A percentile compares a stretch with the other conserved stretches of the same genome.
Evolutionary conservation across 23 tunicate species (phyloP).

Genomic region (Halocynthia roretzi): DNA sequence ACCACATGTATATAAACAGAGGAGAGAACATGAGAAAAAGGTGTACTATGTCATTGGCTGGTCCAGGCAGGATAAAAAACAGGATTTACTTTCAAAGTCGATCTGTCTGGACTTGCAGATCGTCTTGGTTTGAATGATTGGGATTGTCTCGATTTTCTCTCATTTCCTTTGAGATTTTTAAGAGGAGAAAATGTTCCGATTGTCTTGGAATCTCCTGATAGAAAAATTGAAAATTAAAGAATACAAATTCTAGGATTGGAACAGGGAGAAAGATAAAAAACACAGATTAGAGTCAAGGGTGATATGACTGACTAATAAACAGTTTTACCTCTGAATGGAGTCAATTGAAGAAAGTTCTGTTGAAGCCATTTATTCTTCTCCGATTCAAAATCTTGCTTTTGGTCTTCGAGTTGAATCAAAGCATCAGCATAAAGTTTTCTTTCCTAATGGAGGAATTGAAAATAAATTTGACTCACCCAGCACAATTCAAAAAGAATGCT

Average conservation of each 20-base stretch:
- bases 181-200: background rate
- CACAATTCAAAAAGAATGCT: too few relatives aligned
- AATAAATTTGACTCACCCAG: background rate
- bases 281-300: background rate
- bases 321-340: constrained; percentile 64
- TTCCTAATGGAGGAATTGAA: constrained; percentile 26
- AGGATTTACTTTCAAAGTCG: background rate
- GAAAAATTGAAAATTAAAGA: too few relatives aligned
- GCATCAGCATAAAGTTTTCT: constrained; percentile 74
- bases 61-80: background rate
- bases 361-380: constrained; percentile 73
- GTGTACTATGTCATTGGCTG: too few relatives aligned
- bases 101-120: constrained; percentile 6
- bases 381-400: constrained; percentile 66
- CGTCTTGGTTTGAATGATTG: constrained; percentile 1
- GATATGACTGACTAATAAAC: too few relatives aligned
- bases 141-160: background rate
- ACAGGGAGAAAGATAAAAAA: too few relatives aligned
- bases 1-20: too few relatives aligned
- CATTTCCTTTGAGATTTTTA: constrained; percentile 2
- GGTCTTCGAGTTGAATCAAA: constrained; percentile 54
- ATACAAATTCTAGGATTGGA: too few relatives aligned
- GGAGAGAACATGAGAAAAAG: too few relatives aligned
- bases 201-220: too few relatives aligned
- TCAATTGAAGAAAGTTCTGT: constrained; percentile 57